Evolutionary conservation across 2,797 vertebrate species (phyloP), one percentile per base, ranked within the genome.

Genomic region (Hoplostethus atlanticus): DNA sequence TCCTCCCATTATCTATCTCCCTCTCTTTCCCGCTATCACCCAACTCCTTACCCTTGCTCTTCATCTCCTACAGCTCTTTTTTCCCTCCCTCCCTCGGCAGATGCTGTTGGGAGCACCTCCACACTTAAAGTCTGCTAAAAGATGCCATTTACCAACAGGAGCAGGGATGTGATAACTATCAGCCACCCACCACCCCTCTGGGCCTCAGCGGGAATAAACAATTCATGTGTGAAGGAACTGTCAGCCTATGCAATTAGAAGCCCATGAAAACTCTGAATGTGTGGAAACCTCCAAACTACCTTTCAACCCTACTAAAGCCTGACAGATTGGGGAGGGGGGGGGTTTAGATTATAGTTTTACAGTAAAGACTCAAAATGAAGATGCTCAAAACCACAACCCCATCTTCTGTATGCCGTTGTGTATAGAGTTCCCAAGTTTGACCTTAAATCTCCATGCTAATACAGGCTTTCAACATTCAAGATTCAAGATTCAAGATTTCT

Each of bases 61-160:
- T 42, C 21, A 44, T 25, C 57, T 40, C 57, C 17, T 17, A 40
- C 38, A 40, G 38, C 36, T 17, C 16, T 12, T 10, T 10, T 17
- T 40, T 13, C 34, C 31, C 21, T 42, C 21, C 17, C 15, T 34
- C 9, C 42, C 58, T 47, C 42, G 52, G 30, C 52, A 46, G 4
- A 67, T 10, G 38, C 9, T 56, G 60, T 57, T 62, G 74, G 76
- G 64, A 73, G 67, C 38, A 63, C 67, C 77, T 77, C 60, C 36
- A 67, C 40, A 50, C 54, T 72, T 73, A 71, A 54, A 63, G 61
- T 69, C 68, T 59, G 66, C 72, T 70, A 82, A 84, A 71, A 84
- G 79, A 71, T 48, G 44, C 2, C 52, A 30, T 76, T 89, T 73
- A 85, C 70, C 79, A 81, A 58, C 64, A 69, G 66, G 67, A 76